Conservation (phyloP, 2,113 vertebrate genomes). For the Rhinogobius similis region DNA sequence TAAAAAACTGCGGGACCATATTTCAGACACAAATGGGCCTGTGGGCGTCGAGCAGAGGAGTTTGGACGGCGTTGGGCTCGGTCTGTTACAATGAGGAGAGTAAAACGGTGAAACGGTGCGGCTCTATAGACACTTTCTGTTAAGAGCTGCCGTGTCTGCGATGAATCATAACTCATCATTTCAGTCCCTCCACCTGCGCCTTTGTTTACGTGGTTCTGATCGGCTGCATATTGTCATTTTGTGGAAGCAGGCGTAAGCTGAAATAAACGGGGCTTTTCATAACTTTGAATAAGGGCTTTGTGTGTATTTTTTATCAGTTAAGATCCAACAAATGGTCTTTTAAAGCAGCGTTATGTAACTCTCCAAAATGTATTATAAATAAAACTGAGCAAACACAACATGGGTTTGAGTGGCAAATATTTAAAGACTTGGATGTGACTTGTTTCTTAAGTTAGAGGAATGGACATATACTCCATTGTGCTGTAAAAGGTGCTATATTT, state of each 20-base stretch:
- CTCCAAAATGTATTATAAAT: neutral
- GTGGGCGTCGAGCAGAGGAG: constrained; percentile 18
- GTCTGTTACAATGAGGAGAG: constrained; percentile 6
- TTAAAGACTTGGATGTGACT: too few species aligned
- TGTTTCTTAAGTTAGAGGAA: too few species aligned
- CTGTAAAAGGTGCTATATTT: too few species aligned
- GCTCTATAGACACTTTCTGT: constrained; percentile 32
- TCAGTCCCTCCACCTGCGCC: constrained; percentile 35
- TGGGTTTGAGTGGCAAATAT: neutral
- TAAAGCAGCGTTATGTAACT: neutral
- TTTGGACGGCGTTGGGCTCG: constrained; percentile 3
- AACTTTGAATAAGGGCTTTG: neutral
- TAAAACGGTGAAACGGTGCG: constrained; percentile 32
- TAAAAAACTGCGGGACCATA: neutral
- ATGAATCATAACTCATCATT: constrained; percentile 38
- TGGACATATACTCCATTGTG: too few species aligned
- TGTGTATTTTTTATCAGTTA: neutral
- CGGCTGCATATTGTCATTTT: constrained; percentile 35
- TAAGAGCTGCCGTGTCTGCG: constrained; percentile 25
- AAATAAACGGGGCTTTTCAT: constrained; percentile 13
- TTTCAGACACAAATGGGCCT: constrained; percentile 10
- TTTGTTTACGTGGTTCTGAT: constrained; percentile 36
- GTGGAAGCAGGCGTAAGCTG: constrained; percentile 15
- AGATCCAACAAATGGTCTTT: neutral
- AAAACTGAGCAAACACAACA: neutral